Percentiles rank a stretch among this genome's conserved stretches.
Evolutionary conservation across 2,888 invertebrate species (phyloP).

Genomic region (Chirona hameri): DNA sequence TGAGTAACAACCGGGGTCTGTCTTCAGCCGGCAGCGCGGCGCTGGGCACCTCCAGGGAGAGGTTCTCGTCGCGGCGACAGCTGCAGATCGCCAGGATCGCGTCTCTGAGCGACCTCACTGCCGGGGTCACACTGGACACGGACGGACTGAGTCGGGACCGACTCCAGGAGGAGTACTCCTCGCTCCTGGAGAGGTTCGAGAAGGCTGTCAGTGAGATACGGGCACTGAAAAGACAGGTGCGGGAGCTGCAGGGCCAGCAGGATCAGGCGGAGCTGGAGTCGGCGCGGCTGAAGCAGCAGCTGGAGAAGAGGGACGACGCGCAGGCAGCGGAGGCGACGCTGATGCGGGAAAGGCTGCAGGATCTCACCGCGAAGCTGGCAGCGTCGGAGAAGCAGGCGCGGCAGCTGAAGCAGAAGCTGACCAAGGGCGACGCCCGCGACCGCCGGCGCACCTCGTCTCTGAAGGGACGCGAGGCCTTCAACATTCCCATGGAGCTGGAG

Average conservation of each 20-base stretch:
- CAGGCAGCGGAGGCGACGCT: slow-evolving; percentile 63
- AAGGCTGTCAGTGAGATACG: slow-evolving; percentile 79
- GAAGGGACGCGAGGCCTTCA: slow-evolving; percentile 66
- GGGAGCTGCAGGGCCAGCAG: slow-evolving; percentile 72
- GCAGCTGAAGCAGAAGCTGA: slow-evolving; percentile 71
- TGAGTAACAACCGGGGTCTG: slow-evolving; percentile 58
- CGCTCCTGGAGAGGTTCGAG: slow-evolving; percentile 70
- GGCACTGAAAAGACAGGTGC: slow-evolving; percentile 73
- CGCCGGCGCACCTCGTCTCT: slow-evolving; percentile 76
- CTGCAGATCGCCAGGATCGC: slow-evolving; percentile 57
- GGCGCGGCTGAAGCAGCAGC: slow-evolving; percentile 67
- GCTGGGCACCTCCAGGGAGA: slow-evolving; percentile 41
- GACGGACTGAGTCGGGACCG: slow-evolving; percentile 66
- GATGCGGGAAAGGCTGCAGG: slow-evolving; percentile 72
- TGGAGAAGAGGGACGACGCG: slow-evolving; percentile 58
- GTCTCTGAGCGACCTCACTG: slow-evolving; percentile 75
- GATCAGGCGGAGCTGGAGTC: slow-evolving; percentile 77
- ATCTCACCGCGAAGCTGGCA: slow-evolving; percentile 74
- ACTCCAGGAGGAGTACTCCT: slow-evolving; percentile 74
- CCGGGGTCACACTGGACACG: slow-evolving; percentile 70
- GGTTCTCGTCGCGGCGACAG: slow-evolving; percentile 37
- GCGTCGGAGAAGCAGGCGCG: slow-evolving; percentile 73
- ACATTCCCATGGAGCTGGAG: slow-evolving; percentile 77
- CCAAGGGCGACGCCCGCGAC: slow-evolving; percentile 70
- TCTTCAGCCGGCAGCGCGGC: background rate